Evolutionary conservation across 2,888 invertebrate genomes (phyloP), one percentile per base, ranked within the genome.

Genomic region (Tetragnatha montana): DNA sequence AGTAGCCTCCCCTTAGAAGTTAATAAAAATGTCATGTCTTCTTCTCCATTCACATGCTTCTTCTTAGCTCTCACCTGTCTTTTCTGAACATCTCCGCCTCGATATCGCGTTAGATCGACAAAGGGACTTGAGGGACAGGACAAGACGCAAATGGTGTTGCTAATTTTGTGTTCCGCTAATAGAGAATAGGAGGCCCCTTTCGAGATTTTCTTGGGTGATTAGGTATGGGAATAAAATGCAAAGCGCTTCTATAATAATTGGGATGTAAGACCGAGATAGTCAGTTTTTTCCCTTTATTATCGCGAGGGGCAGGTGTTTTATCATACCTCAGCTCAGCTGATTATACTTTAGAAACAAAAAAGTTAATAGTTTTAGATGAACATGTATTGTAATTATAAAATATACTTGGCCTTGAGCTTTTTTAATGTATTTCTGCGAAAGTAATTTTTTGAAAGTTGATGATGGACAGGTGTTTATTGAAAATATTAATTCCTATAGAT

Each of bases 1-100:
- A 74, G 51, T 47, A 60, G 74, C 22, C 74, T 60, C 10, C 47
- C 12, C 68, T 14, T 50, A 51, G 49, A 47, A 82, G 47, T 84
- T 76, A 84, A 76, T 78, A 84, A 84, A 84, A 76, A 49, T 76
- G 84, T 84, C 84, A 84, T 76, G 69, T 76, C 73, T 75, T 35
- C 49, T 47, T 51, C 35, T 35, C 68, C 47, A 21, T 76, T 76
- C 68, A 21, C 47, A 76, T 69, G 68, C 47, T 84, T 21, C 35
- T 35, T 35, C 35, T 2, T 35, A 47, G 21, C 50, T 35, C 51
- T 68, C 75, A 84, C 84, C 21, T 76, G 84, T 76, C 76, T 17
- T 35, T 0, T 47, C 10, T 49, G 71, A 71, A 49, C 49, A n/a
- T 35, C n/a, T n/a, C n/a, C 47, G 47, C 47, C 10, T 75, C 35